Conservation (phyloP, 2,888 invertebrate genomes). For the Scaptodrosophila latifasciaeformis region DNA sequence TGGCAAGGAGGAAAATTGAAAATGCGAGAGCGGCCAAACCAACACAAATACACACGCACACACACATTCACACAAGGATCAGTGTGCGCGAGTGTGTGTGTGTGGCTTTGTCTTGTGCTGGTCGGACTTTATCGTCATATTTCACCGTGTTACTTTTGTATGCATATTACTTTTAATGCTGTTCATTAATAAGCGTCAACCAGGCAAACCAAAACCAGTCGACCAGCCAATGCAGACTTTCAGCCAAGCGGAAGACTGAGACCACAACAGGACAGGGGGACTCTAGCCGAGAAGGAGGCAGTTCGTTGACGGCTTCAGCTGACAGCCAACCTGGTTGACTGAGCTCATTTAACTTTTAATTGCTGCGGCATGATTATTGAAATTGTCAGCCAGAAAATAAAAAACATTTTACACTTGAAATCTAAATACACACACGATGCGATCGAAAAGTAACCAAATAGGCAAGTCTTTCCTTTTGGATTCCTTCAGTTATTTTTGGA, state of each 20-base stretch:
- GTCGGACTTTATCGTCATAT: not conserved
- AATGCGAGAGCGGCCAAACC: conserved; percentile 12
- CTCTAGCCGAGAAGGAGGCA: not conserved
- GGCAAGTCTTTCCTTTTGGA: too few species aligned
- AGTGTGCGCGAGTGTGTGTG: not conserved
- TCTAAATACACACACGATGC: too few species aligned
- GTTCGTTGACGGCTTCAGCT: not conserved
- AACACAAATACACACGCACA: not conserved
- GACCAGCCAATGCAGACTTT: not conserved
- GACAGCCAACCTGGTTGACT: not conserved
- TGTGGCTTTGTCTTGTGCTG: conserved; percentile 5
- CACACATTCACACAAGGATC: not conserved
- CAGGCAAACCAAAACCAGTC: conserved; percentile 10
- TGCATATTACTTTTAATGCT: conserved; percentile 60
- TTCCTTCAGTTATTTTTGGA: too few species aligned
- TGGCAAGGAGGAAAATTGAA: conserved; percentile 28
- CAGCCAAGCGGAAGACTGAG: not conserved
- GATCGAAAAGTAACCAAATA: too few species aligned
- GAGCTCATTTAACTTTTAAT: conserved; percentile 21
- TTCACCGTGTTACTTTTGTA: conserved; percentile 10
- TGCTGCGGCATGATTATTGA: conserved; percentile 16
- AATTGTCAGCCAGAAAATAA: conserved; percentile 1
- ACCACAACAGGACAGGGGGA: not conserved
- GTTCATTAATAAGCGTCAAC: conserved; percentile 54
- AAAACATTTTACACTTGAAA: too few species aligned